A percentile compares a stretch with the other conserved stretches of the same genome.
These are phyloP conservation scores for Oasisia sp. DNA, from an alignment of 2,888 invertebrate genomes.

Conservation along the genomic window DNA sequence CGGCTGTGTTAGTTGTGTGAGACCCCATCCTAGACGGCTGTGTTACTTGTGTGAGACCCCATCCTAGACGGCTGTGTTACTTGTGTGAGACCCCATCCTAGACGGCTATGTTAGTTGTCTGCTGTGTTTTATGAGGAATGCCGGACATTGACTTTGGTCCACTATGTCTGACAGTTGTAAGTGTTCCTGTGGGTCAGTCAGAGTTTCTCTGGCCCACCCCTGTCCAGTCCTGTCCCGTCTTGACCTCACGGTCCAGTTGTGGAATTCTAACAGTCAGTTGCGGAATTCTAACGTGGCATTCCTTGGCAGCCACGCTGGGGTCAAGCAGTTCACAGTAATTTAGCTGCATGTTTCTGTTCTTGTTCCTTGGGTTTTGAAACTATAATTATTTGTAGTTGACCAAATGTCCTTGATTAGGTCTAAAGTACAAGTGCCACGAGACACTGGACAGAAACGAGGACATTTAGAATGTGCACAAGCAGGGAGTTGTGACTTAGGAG, in stretches of 20 bases:
- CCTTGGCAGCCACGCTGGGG: not conserved
- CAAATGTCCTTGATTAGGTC: not conserved
- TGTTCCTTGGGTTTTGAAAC: not conserved
- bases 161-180: not conserved
- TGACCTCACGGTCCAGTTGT: not conserved
- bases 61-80: no score
- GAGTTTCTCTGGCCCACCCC: not conserved
- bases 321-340: not conserved
- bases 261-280: not conserved
- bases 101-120: not conserved
- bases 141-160: not conserved
- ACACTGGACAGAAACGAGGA: not conserved
- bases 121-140: not conserved
- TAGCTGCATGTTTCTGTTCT: not conserved
- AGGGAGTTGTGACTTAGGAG: not conserved
- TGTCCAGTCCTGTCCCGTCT: not conserved
- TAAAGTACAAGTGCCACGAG: not conserved
- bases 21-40: no score
- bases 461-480: not conserved
- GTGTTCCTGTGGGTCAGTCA: not conserved
- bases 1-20: no score
- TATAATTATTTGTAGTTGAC: not conserved
- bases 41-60: no score
- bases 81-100: no score
- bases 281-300: not conserved